These are phyloP conservation scores for Drosophila crucigera DNA, from an alignment of 2,888 invertebrate species.

Conservation along the genomic window DNA sequence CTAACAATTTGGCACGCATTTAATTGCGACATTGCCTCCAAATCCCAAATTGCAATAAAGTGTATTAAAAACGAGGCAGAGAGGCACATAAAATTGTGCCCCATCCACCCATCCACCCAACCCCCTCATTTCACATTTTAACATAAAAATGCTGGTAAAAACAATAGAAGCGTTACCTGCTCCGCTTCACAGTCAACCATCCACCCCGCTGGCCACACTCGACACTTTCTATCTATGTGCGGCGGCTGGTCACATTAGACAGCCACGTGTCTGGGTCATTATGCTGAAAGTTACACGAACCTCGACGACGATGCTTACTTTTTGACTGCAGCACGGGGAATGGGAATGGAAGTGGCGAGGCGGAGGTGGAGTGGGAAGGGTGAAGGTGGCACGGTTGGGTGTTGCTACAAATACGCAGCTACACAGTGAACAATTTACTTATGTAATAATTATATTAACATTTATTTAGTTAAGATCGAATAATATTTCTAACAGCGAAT, in stretches of 20 bases:
- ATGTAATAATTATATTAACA: neutral
- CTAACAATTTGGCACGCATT: constrained; percentile 65
- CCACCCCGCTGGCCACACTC: constrained; percentile 6
- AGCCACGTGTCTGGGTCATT: constrained; percentile 84
- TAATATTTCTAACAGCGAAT: neutral
- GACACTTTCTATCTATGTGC: constrained; percentile 9
- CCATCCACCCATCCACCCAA: neutral
- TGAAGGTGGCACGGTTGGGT: neutral
- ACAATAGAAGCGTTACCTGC: constrained; percentile 56
- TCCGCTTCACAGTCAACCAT: neutral
- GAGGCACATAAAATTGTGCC: constrained; percentile 43
- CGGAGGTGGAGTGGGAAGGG: neutral
- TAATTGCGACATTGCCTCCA: constrained; percentile 69
- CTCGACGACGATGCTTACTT: constrained; percentile 68
- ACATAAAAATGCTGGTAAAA: constrained; percentile 74
- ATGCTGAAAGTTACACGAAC: constrained; percentile 80
- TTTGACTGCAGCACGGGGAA: constrained; percentile 18
- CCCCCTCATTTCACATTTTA: constrained; percentile 69
- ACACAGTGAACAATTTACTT: neutral
- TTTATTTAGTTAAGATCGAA: neutral
- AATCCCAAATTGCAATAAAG: constrained; percentile 75
- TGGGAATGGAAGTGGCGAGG: no score
- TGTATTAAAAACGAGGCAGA: constrained; percentile 75
- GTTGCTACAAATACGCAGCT: neutral
- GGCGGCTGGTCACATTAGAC: constrained; percentile 59